These are phyloP conservation scores for Busseola fusca DNA, from an alignment of 2,888 invertebrate genomes.

Conservation along the genomic window DNA sequence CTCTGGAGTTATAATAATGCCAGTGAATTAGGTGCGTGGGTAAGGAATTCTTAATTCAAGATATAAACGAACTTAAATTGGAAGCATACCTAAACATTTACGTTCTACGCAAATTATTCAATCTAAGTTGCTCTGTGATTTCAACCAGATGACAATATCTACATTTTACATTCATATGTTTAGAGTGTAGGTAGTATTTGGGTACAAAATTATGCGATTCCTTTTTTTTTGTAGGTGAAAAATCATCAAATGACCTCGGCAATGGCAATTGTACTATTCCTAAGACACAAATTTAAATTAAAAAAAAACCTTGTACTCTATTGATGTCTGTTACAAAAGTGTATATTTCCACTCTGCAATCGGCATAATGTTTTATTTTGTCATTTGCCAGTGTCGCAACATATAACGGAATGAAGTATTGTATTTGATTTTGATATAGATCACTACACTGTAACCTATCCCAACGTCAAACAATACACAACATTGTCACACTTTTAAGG, in stretches of 20 bases:
- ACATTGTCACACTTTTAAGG: neutral
- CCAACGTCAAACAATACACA: neutral
- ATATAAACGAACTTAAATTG: conserved; percentile 50
- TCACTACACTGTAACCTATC: too few species aligned
- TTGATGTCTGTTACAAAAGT: neutral
- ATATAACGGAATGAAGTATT: too few species aligned
- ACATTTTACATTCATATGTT: neutral
- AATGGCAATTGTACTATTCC: too few species aligned
- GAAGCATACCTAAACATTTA: conserved; percentile 36
- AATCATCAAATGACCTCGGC: too few species aligned
- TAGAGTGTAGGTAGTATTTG: neutral
- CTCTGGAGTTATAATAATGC: conserved; percentile 33
- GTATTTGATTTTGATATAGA: neutral
- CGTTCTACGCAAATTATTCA: conserved; percentile 51
- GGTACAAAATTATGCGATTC: too few species aligned
- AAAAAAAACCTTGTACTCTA: neutral
- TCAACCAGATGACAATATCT: conserved; percentile 9
- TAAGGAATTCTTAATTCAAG: conserved; percentile 33
- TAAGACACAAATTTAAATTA: neutral
- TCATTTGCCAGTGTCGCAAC: neutral
- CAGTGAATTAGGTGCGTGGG: conserved; percentile 38
- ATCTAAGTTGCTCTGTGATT: conserved; percentile 48
- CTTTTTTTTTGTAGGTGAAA: too few species aligned
- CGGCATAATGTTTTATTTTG: neutral
- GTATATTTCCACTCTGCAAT: neutral